Conservation (phyloP, 2,113 vertebrate species). For the Suncus etruscus region DNA sequence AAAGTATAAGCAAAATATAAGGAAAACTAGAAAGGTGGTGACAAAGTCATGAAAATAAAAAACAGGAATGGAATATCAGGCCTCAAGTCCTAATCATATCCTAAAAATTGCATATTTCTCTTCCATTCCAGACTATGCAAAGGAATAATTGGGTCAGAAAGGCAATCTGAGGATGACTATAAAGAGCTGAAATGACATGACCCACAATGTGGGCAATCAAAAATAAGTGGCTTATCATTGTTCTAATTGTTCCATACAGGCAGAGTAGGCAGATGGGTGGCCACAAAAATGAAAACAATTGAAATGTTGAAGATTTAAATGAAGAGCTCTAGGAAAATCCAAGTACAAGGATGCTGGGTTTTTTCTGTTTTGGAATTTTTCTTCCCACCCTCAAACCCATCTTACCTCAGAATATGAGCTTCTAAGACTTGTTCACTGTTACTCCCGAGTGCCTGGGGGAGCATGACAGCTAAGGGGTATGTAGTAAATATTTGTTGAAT, state of each 20-base stretch:
- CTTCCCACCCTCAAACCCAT: not conserved
- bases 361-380: not conserved
- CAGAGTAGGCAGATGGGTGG: not conserved
- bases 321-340: not conserved
- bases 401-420: not conserved
- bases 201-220: not conserved
- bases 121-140: not conserved
- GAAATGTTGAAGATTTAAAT: not conserved
- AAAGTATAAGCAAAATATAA: not conserved
- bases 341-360: not conserved
- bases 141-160: not conserved
- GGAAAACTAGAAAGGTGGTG: not conserved
- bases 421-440: not conserved
- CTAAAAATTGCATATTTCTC: not conserved
- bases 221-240: not conserved
- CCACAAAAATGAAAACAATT: not conserved
- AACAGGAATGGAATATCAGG: not conserved
- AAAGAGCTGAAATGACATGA: not conserved
- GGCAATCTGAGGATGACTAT: not conserved
- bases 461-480: not conserved
- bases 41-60: constrained; percentile 2
- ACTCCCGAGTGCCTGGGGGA: not conserved
- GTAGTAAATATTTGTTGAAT: constrained; percentile 7
- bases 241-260: not conserved
- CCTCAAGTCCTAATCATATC: not conserved